A percentile compares a stretch with the other conserved stretches of the same genome.
These are phyloP conservation scores for Ladona fulva DNA, from an alignment of 1,140 invertebrate species.

Conservation along the genomic window DNA sequence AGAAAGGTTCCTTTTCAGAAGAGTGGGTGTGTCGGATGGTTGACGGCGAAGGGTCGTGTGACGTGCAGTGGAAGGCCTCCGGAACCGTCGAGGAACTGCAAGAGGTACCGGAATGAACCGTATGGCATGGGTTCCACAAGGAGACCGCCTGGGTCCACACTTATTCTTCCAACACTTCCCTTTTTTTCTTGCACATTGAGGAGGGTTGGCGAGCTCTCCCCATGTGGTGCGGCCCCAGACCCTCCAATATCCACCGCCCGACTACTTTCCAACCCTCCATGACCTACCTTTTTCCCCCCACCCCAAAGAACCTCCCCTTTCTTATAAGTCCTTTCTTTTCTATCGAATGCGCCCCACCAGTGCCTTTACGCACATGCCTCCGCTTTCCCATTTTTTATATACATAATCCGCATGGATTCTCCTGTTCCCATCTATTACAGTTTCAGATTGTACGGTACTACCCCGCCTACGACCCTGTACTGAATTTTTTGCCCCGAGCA, in stretches of 20 bases:
- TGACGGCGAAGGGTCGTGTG: not conserved
- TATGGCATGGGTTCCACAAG: slow-evolving; percentile 3
- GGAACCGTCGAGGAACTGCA: not conserved
- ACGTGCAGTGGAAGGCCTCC: not conserved
- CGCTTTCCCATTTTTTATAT: too few species aligned
- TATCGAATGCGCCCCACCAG: too few species aligned
- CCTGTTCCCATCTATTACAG: too few species aligned
- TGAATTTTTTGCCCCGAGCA: too few species aligned
- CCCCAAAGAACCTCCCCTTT: too few species aligned
- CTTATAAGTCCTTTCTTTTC: too few species aligned
- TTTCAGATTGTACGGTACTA: too few species aligned
- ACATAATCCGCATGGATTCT: too few species aligned
- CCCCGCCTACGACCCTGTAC: too few species aligned
- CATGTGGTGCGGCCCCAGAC: not conserved
- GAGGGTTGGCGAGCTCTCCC: not conserved
- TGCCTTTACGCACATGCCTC: too few species aligned
- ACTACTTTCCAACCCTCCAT: not conserved
- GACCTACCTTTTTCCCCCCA: not conserved
- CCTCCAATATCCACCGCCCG: not conserved
- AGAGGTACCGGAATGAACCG: not conserved
- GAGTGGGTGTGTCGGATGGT: not conserved
- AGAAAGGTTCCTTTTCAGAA: not conserved
- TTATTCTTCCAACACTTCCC: not conserved
- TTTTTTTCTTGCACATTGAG: not conserved
- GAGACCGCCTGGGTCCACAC: not conserved